Evolutionary conservation across 30 jellyfish, hydroid and myxozoan species (phyloP), one percentile per base, ranked within the genome.

Genomic region (Aurelia coerulea): DNA sequence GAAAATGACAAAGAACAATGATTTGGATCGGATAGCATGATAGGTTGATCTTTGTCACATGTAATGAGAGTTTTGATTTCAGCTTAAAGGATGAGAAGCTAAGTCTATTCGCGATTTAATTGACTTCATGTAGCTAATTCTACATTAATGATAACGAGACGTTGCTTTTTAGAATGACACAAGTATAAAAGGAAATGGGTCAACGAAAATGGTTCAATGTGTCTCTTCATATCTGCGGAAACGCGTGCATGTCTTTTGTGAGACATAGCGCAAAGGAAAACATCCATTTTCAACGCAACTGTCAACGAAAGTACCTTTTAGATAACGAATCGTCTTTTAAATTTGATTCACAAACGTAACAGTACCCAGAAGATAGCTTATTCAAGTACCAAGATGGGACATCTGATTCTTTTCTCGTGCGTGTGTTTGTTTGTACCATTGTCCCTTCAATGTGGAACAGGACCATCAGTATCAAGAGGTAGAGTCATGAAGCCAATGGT

Each of bases 121-220:
- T 65, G 80, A 49, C 62, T 79, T 79, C 81, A 75, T 79, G 89
- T 79, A 79, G 37, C 89, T 79, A 79, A 79, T 79, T 79, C 89
- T 33, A 29, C 23, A 23, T 10, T 65, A 79, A 79, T 79, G 89
- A 79, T 65, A 71, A 70, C n/a, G 66, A 64, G 66, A 63, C 54
- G 49, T 79, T 56, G 73, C 49, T 60, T 62, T 46, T 77, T 62
- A 35, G 33, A 33, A 33, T 60, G 74, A 51, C 32, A 17, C 39
- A 70, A 10, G 62, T 70, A 70, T 70, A 70, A 70, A 70, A 70
- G 80, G 62, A 51, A 70, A 31, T 35, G 18, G 63, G 3, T 41
- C 5, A 32, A 70, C 56, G 63, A 56, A 70, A 31, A 70, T 70
- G 80, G 63, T 31, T 70, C 62, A 70, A 56, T 5, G 46, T 70